Evolutionary conservation across 2,113 vertebrate species (phyloP), one percentile per base, ranked within the genome.

Genomic region (Thryonomys swinderianus): DNA sequence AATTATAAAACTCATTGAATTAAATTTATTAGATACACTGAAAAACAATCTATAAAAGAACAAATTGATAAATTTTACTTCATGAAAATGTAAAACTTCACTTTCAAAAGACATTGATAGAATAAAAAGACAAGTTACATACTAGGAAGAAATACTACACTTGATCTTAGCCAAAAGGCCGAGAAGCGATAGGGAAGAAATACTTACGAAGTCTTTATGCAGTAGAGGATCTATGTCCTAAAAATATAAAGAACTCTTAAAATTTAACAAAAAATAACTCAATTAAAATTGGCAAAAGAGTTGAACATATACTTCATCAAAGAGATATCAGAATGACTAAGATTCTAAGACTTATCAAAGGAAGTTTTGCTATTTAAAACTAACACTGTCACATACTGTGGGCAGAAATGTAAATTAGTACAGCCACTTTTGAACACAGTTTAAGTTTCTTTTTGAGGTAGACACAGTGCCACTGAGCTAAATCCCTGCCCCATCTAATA

Each of bases 271-370:
- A 64, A 81, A 88, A 88, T 4, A 79, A 79, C 10, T 23, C 57
- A 83, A 13, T 88, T 88, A 84, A 89, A 89, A 93, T 45, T 37
- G 18, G 13, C 23, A 80, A 69, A 84, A 53, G 55, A 48, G 85
- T 21, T 95, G 64, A 90, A 64, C 13, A 85, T 57, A 48, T 27
- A 90, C 45, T 45, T 84, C 42, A 69, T 34, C 69, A 89, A 84
- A 76, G 57, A 74, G 62, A 37, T 40, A 59, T 67, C 4, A 73
- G 79, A 87, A 94, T 48, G 14, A 25, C n/a, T 92, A 73, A 88
- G 51, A 84, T 79, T 80, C 86, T 48, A 91, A 88, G 32, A 84
- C 40, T 86, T 30, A 87, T 45, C 59, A 67, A 34, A 96, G 30
- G 34, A 91, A 88, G 84, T 59, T 23, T 86, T 69, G 67, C 16